phyloP scores from a whole-genome alignment of 1,140 invertebrate species.

The Scaptomyza hsui region DNA sequence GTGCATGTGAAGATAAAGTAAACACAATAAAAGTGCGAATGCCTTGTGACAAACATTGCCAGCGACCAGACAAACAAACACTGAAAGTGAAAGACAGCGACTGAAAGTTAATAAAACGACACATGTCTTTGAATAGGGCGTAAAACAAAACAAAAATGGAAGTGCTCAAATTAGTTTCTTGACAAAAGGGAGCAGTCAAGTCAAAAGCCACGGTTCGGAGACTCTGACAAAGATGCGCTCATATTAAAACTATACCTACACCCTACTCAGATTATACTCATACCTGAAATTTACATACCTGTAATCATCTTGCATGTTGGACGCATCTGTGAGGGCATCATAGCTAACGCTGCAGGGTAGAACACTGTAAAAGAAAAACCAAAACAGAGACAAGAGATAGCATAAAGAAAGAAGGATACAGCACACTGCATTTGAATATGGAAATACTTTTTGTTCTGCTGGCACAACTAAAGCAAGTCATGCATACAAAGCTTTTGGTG shows the following conservation, averaged over 20 bases:
- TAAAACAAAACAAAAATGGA: neutral
- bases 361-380: conserved; percentile 84
- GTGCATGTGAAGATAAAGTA: conserved; percentile 1
- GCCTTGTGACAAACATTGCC: conserved; percentile 34
- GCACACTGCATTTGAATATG: conserved; percentile 25
- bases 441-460: conserved; percentile 15
- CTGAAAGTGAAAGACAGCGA: conserved; percentile 16
- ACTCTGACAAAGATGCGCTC: conserved; percentile 43
- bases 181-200: conserved; percentile 47
- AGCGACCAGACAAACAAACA: conserved; percentile 34
- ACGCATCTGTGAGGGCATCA: conserved; percentile 83
- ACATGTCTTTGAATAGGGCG: conserved; percentile 50
- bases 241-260: conserved; percentile 24
- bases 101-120: conserved; percentile 74
- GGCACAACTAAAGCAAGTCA: conserved; percentile 15
- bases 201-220: conserved; percentile 28
- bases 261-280: neutral
- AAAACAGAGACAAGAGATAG: neutral
- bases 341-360: conserved; percentile 86
- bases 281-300: conserved; percentile 54
- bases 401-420: conserved; percentile 1
- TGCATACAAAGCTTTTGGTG: conserved; percentile 12
- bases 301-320: conserved; percentile 84
- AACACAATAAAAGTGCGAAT: conserved; percentile 22
- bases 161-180: conserved; percentile 62